These are phyloP conservation scores for Clavelina lepadiformis DNA, from an alignment of 23 tunicate genomes.

Conservation along the genomic window DNA sequence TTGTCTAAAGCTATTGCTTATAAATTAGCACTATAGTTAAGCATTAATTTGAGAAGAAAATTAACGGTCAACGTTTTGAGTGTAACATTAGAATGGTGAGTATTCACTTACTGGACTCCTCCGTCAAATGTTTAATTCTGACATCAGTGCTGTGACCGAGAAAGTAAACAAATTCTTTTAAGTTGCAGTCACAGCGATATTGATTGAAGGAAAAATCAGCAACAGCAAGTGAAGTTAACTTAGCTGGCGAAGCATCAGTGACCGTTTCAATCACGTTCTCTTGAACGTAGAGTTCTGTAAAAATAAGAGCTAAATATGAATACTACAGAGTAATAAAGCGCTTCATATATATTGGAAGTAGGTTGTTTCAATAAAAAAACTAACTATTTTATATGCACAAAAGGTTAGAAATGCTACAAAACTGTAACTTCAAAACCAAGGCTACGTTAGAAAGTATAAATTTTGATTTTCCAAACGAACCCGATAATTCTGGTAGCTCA, in stretches of 20 bases:
- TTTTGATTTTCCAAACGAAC: not conserved
- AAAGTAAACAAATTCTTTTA: constrained; percentile 30
- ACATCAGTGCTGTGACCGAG: constrained; percentile 26
- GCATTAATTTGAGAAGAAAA: not conserved
- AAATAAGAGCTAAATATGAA: not conserved
- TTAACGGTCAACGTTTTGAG: too few relatives aligned
- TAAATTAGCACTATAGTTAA: not conserved
- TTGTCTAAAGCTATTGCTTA: not conserved
- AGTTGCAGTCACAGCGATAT: constrained; percentile 57
- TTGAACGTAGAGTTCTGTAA: constrained; percentile 60
- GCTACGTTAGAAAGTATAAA: not conserved
- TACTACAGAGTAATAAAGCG: not conserved
- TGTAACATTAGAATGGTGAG: too few relatives aligned
- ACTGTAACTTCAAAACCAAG: not conserved
- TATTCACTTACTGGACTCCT: constrained; percentile 44
- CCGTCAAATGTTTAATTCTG: constrained; percentile 35
- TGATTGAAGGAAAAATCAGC: constrained; percentile 70
- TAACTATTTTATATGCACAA: not conserved
- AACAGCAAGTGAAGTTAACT: constrained; percentile 22
- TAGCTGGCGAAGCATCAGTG: constrained; percentile 1
- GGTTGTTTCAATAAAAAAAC: not conserved
- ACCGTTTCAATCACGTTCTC: constrained; percentile 47
- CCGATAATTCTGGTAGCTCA: constrained; percentile 35
- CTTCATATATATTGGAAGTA: not conserved
- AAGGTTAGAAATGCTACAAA: not conserved